A percentile compares a stretch with the other conserved stretches of the same genome.
Evolutionary conservation across 2,888 invertebrate species (phyloP).

Genomic region (Leptopterna dolabrata): DNA sequence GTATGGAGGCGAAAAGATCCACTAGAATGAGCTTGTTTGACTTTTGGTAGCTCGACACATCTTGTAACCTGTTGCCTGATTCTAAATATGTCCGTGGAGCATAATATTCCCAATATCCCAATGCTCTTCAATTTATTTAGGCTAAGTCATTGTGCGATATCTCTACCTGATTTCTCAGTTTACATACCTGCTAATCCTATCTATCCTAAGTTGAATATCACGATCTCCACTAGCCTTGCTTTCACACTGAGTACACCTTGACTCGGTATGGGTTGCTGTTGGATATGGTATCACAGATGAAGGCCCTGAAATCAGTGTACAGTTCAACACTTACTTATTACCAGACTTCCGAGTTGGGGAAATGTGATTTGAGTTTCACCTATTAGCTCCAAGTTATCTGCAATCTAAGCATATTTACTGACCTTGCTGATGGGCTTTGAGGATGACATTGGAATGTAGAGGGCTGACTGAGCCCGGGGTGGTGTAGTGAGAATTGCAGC

Average conservation of each 20-base stretch:
- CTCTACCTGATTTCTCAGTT: neutral
- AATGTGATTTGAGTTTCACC: too few relatives aligned
- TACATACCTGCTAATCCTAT: conserved; percentile 75
- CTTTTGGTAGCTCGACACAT: too few relatives aligned
- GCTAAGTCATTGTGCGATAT: too few relatives aligned
- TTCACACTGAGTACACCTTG: conserved; percentile 65
- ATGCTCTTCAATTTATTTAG: too few relatives aligned
- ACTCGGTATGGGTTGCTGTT: conserved; percentile 54
- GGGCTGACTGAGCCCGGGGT: conserved; percentile 68
- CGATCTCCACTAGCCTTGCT: conserved; percentile 67
- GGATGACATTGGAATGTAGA: conserved; percentile 63
- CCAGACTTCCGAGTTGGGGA: too few relatives aligned
- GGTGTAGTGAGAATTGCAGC: conserved; percentile 66
- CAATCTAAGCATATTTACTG: neutral
- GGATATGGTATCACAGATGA: conserved; percentile 62
- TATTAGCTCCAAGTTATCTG: too few relatives aligned
- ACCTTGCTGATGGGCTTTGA: conserved; percentile 57
- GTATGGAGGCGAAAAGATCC: too few relatives aligned
- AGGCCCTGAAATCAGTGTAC: conserved; percentile 54
- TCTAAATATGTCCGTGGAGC: too few relatives aligned
- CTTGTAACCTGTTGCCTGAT: too few relatives aligned
- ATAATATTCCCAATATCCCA: too few relatives aligned
- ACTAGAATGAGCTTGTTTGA: too few relatives aligned
- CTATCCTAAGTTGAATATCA: conserved; percentile 75
- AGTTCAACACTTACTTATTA: neutral